phyloP scores from a whole-genome alignment of 2,888 invertebrate genomes.

The Agrotis exclamationis region DNA sequence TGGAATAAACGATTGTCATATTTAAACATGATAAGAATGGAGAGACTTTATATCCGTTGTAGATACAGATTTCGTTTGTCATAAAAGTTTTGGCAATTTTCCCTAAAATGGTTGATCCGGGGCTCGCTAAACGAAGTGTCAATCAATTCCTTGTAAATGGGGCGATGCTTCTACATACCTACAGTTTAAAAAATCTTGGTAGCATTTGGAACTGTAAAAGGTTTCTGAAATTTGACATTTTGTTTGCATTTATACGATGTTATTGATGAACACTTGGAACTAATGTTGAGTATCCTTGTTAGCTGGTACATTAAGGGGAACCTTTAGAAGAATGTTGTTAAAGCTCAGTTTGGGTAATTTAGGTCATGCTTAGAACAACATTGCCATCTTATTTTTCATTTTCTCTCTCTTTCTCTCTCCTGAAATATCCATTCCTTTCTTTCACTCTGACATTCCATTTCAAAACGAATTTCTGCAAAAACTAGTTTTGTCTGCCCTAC shows the following conservation, averaged over 20 bases:
- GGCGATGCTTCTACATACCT: conserved; percentile 18
- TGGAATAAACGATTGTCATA: conserved; percentile 51
- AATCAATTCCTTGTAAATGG: conserved; percentile 56
- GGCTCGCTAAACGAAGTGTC: conserved; percentile 56
- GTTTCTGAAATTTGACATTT: conserved; percentile 1
- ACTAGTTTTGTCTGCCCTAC: no score
- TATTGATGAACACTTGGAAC: conserved; percentile 26
- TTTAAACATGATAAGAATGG: conserved; percentile 46
- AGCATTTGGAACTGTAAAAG: conserved; percentile 8
- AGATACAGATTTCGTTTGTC: conserved; percentile 48
- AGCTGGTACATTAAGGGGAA: not conserved
- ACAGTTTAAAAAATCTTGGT: conserved; percentile 9
- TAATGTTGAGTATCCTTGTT: not conserved
- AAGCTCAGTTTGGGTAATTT: not conserved
- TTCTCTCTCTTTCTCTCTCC: no score
- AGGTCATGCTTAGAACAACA: no score
- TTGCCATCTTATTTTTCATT: no score
- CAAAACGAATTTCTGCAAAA: no score
- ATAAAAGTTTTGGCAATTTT: conserved; percentile 54
- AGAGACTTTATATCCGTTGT: conserved; percentile 47
- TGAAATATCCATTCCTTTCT: no score
- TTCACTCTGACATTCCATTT: no score
- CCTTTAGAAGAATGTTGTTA: not conserved
- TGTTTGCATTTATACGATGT: conserved; percentile 13
- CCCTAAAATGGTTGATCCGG: conserved; percentile 27